phyloP scores from a whole-genome alignment of 2,888 invertebrate species.

The Drosophila ustulata region DNA sequence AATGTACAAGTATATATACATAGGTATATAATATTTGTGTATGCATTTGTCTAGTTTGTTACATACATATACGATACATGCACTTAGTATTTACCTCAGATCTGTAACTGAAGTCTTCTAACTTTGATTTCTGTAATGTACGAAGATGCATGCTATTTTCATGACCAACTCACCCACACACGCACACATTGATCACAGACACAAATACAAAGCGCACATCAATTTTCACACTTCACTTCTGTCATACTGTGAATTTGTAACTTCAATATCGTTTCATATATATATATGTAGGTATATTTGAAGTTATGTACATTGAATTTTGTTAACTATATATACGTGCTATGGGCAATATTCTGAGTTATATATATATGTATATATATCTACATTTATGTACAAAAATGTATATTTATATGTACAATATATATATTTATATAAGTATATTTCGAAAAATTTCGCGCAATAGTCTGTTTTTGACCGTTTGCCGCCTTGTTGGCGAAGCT shows the following conservation, averaged over 20 bases:
- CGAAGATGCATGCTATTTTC: conserved; percentile 43
- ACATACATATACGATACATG: neutral
- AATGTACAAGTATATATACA: neutral
- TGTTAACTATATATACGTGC: conserved; percentile 18
- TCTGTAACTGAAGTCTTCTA: conserved; percentile 17
- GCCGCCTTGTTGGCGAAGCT: conserved; percentile 71
- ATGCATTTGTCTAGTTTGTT: conserved; percentile 19
- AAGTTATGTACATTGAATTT: conserved; percentile 37
- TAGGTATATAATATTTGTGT: conserved; percentile 5
- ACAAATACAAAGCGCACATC: conserved; percentile 26
- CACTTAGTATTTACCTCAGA: conserved; percentile 46
- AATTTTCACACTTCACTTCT: conserved; percentile 61
- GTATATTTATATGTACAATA: conserved; percentile 38
- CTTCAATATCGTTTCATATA: conserved; percentile 51
- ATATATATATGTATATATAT: conserved; percentile 37
- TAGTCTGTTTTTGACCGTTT: conserved; percentile 42
- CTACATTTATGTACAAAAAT: too few relatives aligned
- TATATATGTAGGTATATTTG: conserved; percentile 43
- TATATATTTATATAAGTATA: conserved; percentile 32
- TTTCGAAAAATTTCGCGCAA: conserved; percentile 65
- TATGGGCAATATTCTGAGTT: conserved; percentile 23
- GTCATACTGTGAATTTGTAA: conserved; percentile 56
- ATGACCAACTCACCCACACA: conserved; percentile 40
- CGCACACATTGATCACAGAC: conserved; percentile 18
- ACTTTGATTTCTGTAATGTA: conserved; percentile 35